Base-by-base conservation (phyloP, 2,797 vertebrate species). In the Channallabes apus region DNA sequence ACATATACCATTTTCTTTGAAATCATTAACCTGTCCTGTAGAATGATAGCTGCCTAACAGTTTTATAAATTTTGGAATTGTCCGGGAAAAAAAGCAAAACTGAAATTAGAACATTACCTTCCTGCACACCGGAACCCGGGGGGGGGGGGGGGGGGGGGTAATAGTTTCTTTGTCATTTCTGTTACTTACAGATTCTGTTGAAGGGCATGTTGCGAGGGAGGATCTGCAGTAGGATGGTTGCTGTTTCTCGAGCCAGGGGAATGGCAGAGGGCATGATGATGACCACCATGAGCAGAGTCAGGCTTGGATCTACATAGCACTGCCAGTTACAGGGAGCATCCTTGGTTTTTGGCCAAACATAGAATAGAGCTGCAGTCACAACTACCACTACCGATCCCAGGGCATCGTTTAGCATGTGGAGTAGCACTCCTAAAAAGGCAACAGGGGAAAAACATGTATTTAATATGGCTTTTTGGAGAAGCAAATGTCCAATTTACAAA, bases 401-500 rank as follows among this genome's bases (percentile, higher is more conserved):
- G 3, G 96, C 96, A 78, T 97, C 96, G 27, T 96, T 96, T 93
- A 96, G 93, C 86, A 97, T 95, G 0, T 97, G 96, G 83, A 97
- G 92, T 88, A 97, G 92, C 51, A 97, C 96, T 83, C 96, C 96
- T 97, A 80, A 2, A 58, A 6, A 61, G 7, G 20, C 38, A 61
- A 75, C 15, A 29, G 4, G 1, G 3, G 22, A 32, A n/a, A 62
- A 35, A 14, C 20, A 4, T 61, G 1, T 61, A 22, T 24, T 78
- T 35, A 35, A 24, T 61, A 38, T 38, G 3, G 17, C 51, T n/a
- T 3, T 56, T 35, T 61, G 56, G 75, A 80, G 22, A 41, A 41
- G 20, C n/a, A n/a, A 7, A 35, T 0, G 6, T 27, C 51, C 7
- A 20, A 29, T 77, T 59, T 35, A 14, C 4, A 54, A 27, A 18